Percentiles rank a stretch among this genome's conserved stretches.
These are phyloP conservation scores for Phenacoccus solenopsis DNA, from an alignment of 1,140 invertebrate species.

Conservation along the genomic window DNA sequence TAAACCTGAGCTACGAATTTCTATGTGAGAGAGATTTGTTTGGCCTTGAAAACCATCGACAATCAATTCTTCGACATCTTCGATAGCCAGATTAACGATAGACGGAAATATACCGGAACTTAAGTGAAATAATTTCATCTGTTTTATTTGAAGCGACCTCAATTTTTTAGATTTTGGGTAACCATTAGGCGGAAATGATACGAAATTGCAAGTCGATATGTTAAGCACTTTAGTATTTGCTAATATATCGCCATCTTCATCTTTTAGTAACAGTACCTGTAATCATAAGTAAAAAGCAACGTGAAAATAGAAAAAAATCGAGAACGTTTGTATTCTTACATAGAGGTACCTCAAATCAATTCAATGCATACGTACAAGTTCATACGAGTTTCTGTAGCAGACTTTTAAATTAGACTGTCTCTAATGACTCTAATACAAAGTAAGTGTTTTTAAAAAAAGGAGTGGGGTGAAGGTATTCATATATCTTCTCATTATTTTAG, in stretches of 20 bases:
- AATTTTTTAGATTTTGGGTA: constrained; percentile 4
- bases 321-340: no score
- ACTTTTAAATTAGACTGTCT: no score
- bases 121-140: constrained; percentile 20
- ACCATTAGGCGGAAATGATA: not conserved
- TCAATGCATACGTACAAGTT: no score
- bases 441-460: no score
- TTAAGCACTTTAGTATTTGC: not conserved
- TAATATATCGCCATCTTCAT: not conserved
- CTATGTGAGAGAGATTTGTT: not conserved
- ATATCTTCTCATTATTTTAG: no score
- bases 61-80: constrained; percentile 16
- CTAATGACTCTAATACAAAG: no score
- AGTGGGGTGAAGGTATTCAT: no score
- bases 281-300: no score
- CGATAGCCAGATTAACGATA: not conserved
- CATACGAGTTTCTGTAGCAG: no score
- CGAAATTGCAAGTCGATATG: not conserved
- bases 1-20: not conserved
- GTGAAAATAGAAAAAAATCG: no score
- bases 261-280: not conserved
- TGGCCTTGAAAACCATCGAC: constrained; percentile 18
- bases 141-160: not conserved
- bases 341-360: no score
- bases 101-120: constrained; percentile 19